Conservation (phyloP, 2,113 vertebrate genomes). For the Nanorana parkeri region DNA sequence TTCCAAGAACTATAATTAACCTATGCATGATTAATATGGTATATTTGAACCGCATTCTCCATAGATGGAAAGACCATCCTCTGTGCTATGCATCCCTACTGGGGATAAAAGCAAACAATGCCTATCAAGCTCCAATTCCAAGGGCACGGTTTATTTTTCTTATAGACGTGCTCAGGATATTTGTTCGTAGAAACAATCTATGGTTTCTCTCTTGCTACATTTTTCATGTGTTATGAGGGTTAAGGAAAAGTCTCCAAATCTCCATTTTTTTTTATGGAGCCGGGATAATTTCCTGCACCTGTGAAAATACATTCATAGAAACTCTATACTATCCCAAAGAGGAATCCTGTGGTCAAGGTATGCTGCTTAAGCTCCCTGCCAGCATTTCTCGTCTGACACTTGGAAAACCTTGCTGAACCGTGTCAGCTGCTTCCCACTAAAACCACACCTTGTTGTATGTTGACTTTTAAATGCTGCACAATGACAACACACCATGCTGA, state of each 20-base stretch:
- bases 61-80: neutral
- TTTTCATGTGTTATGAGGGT: slow-evolving; percentile 32
- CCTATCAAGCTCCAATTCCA: neutral
- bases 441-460: slow-evolving; percentile 45
- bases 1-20: slow-evolving; percentile 15
- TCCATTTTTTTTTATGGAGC: slow-evolving; percentile 24
- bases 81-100: neutral
- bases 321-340: slow-evolving; percentile 31
- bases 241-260: slow-evolving; percentile 33
- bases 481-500: slow-evolving; percentile 21
- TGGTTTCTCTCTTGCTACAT: slow-evolving; percentile 3
- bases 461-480: slow-evolving; percentile 19
- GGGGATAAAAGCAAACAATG: slow-evolving; percentile 6
- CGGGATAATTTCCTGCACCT: slow-evolving; percentile 53
- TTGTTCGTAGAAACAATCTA: slow-evolving; percentile 9
- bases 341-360: slow-evolving; percentile 52
- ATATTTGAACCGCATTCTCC: neutral
- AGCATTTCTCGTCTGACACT: slow-evolving; percentile 9
- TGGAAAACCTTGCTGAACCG: neutral
- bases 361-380: slow-evolving; percentile 32
- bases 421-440: slow-evolving; percentile 20
- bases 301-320: slow-evolving; percentile 52
- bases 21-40: neutral
- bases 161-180: slow-evolving; percentile 11
- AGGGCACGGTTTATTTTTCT: slow-evolving; percentile 50